Conservation (phyloP, 2,113 vertebrate genomes). For the Butorides virescens region DNA sequence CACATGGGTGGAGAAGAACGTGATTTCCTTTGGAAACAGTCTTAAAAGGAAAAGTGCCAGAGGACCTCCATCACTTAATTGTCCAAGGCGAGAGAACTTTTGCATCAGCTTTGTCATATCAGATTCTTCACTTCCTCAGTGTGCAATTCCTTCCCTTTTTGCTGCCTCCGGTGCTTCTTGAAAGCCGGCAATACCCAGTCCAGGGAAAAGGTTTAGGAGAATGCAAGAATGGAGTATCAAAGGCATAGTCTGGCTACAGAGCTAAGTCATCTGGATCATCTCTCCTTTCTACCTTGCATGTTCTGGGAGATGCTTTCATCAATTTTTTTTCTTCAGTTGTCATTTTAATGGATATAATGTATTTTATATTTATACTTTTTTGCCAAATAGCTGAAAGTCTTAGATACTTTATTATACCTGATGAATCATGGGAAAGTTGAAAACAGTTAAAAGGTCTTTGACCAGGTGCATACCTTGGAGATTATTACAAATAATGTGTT, state of each 20-base stretch:
- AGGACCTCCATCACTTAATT: background rate
- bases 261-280: accelerated
- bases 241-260: background rate
- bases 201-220: background rate
- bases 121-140: background rate
- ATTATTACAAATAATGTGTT: background rate
- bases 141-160: background rate
- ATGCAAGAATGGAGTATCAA: background rate
- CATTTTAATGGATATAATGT: background rate
- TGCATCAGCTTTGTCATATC: background rate
- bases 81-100: background rate
- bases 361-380: background rate
- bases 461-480: background rate
- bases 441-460: background rate
- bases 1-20: background rate
- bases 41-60: background rate
- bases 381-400: background rate
- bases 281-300: background rate
- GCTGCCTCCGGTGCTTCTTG: background rate
- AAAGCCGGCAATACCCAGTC: background rate
- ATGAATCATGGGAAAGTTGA: background rate
- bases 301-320: background rate
- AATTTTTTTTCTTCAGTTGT: background rate
- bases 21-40: background rate
- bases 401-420: background rate